Percentiles rank a stretch among this genome's conserved stretches.
Conservation (phyloP, 2,113 vertebrate species). For the Ursus arctos region DNA sequence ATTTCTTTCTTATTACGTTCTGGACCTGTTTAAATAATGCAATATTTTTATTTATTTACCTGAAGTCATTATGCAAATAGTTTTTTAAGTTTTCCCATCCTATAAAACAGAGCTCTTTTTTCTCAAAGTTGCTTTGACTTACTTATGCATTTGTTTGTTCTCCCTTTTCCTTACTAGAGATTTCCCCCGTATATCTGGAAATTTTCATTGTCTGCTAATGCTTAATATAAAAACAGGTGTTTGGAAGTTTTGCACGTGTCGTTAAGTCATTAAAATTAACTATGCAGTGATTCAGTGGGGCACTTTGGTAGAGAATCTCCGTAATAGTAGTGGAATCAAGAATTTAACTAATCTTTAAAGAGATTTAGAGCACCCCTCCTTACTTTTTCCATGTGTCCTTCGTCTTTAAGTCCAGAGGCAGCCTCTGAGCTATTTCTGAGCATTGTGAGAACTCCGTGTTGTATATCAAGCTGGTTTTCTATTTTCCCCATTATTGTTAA, state of each 20-base stretch:
- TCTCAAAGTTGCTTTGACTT: neutral
- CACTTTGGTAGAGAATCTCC: neutral
- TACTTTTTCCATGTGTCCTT: neutral
- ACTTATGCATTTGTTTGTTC: neutral
- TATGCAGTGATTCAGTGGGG: neutral
- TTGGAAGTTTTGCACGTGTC: neutral
- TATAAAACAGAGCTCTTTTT: neutral
- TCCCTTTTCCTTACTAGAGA: neutral
- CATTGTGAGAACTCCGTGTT: neutral
- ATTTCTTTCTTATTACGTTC: neutral
- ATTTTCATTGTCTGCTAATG: neutral
- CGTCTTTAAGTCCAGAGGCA: neutral
- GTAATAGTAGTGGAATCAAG: accelerated
- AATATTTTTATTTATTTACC: neutral
- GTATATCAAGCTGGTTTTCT: neutral
- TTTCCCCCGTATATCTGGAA: neutral
- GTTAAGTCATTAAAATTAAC: neutral
- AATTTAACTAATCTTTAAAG: neutral
- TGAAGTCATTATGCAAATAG: neutral
- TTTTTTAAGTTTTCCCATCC: neutral
- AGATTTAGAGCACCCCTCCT: neutral
- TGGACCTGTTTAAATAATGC: neutral
- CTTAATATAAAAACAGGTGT: neutral
- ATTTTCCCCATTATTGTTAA: too few relatives aligned
- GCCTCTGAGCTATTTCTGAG: too few relatives aligned